These are phyloP conservation scores for Leucopsar rothschildi DNA, from an alignment of 2,113 vertebrate species.

Conservation along the genomic window DNA sequence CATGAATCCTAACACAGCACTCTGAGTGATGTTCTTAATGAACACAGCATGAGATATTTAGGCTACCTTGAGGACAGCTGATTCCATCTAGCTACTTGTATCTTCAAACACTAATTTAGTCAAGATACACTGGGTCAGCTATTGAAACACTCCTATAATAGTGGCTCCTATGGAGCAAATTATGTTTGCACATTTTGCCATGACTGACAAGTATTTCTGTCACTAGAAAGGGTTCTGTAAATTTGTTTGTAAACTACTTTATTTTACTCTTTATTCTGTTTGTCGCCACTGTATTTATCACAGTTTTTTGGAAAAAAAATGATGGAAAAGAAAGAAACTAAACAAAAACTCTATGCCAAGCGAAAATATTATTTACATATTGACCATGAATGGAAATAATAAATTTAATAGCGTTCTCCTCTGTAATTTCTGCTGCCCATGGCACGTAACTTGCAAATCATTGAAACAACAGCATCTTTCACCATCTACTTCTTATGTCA, in stretches of 20 bases:
- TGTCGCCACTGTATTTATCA: background rate
- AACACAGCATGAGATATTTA: conserved; percentile 51
- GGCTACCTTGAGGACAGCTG: conserved; percentile 29
- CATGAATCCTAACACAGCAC: background rate
- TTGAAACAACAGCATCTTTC: background rate
- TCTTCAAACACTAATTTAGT: conserved; percentile 39
- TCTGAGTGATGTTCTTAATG: conserved; percentile 44
- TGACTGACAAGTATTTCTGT: background rate
- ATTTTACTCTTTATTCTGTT: background rate
- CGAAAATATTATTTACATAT: background rate
- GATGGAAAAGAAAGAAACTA: background rate
- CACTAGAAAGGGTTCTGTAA: background rate
- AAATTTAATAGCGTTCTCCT: background rate
- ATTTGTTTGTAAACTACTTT: background rate
- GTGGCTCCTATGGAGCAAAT: background rate
- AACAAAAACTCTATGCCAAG: background rate
- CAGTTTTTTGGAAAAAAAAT: background rate
- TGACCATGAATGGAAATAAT: background rate
- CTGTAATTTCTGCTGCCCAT: background rate
- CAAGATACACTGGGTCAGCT: background rate
- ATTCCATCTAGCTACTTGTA: conserved; percentile 1
- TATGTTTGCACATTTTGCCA: background rate
- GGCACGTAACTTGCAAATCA: background rate
- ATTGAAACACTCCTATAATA: background rate
- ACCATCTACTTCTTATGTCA: background rate